phyloP scores from a whole-genome alignment of 1,140 invertebrate genomes.

The Drosophila fuyamai region DNA sequence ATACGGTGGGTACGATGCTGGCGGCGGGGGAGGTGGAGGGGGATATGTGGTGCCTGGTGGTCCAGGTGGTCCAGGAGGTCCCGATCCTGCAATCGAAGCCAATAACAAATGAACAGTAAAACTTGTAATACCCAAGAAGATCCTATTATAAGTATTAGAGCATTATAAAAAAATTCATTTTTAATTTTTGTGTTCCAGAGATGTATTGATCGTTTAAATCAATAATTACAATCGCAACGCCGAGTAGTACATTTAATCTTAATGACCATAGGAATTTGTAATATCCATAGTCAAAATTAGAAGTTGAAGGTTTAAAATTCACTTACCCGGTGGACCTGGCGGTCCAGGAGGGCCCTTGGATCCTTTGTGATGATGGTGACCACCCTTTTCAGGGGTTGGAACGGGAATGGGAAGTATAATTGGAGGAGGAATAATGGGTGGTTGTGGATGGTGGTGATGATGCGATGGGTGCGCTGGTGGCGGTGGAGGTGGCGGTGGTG shows the following conservation, averaged over 20 bases:
- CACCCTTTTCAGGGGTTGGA: slow-evolving; percentile 10
- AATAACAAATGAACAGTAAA: too few relatives aligned
- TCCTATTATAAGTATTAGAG: too few relatives aligned
- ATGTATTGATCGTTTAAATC: too few relatives aligned
- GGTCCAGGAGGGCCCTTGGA: slow-evolving; percentile 20
- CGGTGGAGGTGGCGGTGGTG: slow-evolving; percentile 10
- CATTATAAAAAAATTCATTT: too few relatives aligned
- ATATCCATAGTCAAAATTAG: too few relatives aligned
- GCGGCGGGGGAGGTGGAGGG: not conserved
- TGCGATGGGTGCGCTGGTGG: slow-evolving; percentile 3
- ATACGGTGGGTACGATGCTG: slow-evolving; percentile 10
- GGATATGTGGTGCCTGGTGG: slow-evolving; percentile 23
- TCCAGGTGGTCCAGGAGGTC: slow-evolving; percentile 39
- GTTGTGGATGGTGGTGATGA: slow-evolving; percentile 10
- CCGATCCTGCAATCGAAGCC: slow-evolving; percentile 1
- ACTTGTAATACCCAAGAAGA: too few relatives aligned
- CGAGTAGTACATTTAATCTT: too few relatives aligned
- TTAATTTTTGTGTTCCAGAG: too few relatives aligned
- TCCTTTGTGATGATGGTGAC: slow-evolving; percentile 29
- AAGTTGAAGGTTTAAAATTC: not conserved
- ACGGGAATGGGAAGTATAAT: not conserved
- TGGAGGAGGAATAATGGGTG: slow-evolving; percentile 1
- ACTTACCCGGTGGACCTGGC: slow-evolving; percentile 37
- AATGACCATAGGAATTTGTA: too few relatives aligned
- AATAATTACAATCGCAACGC: too few relatives aligned